Conservation (phyloP, 2,797 vertebrate genomes). For the Coilia nasus region DNA sequence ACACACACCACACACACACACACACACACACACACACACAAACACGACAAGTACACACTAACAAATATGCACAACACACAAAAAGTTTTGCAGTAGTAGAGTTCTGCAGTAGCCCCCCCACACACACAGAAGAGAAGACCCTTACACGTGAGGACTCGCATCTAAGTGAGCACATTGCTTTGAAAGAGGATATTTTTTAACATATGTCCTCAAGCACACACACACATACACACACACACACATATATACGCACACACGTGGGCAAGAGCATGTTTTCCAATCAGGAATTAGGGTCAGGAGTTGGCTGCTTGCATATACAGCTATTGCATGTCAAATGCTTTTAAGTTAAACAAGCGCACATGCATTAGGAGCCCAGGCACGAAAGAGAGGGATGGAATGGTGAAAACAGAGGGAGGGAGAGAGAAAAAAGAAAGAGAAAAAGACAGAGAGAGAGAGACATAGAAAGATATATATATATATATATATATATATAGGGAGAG, state of each 20-base stretch:
- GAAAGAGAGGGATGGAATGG: background rate
- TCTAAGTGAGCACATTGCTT: background rate
- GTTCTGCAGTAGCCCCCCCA: background rate
- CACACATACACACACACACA: conserved; percentile 28
- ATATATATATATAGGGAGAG: too few species aligned
- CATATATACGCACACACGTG: conserved; percentile 28
- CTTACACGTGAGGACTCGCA: background rate
- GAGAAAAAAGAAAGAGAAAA: background rate
- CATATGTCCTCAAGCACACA: conserved; percentile 17
- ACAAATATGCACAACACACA: too few species aligned
- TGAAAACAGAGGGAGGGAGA: background rate
- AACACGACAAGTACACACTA: background rate
- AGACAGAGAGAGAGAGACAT: background rate
- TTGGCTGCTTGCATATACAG: too few species aligned
- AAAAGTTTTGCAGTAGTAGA: too few species aligned
- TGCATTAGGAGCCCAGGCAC: too few species aligned
- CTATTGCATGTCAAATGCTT: too few species aligned
- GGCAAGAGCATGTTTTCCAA: background rate
- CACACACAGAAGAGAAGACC: background rate
- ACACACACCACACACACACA: background rate
- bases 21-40: background rate
- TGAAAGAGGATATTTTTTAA: background rate
- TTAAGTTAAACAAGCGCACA: too few species aligned
- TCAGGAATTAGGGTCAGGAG: too few species aligned
- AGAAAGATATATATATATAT: too few species aligned